phyloP scores from a whole-genome alignment of 2,888 invertebrate genomes.

The Nephrotoma appendiculata region DNA sequence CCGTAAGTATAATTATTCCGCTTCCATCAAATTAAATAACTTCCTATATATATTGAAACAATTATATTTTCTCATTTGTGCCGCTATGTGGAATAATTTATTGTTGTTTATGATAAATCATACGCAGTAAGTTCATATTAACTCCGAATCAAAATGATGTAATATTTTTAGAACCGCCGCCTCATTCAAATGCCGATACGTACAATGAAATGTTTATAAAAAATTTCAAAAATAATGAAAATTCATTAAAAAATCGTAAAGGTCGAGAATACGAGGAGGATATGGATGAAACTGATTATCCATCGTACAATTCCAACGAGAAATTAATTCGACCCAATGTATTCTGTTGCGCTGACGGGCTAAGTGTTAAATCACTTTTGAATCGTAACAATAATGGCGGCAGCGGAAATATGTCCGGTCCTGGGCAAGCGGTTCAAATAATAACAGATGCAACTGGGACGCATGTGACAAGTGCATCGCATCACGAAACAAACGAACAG shows the following conservation, averaged over 20 bases:
- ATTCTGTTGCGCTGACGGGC: constrained; percentile 25
- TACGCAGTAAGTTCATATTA: constrained; percentile 36
- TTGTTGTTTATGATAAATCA: neutral
- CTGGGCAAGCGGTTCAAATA: constrained; percentile 63
- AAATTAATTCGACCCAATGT: constrained; percentile 23
- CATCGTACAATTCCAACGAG: constrained; percentile 29
- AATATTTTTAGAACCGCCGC: constrained; percentile 14
- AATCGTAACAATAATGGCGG: constrained; percentile 10
- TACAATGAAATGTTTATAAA: constrained; percentile 37
- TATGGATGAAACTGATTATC: constrained; percentile 30
- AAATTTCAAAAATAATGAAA: constrained; percentile 24
- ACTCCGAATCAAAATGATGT: constrained; percentile 20
- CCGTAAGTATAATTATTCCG: constrained; percentile 28
- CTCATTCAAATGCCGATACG: neutral
- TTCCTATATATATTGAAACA: constrained; percentile 6
- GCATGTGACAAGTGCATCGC: constrained; percentile 20
- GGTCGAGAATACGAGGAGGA: constrained; percentile 17
- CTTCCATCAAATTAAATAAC: constrained; percentile 5
- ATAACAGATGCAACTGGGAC: constrained; percentile 37
- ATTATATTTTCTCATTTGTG: constrained; percentile 7
- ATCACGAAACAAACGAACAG: constrained; percentile 5
- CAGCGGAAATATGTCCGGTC: constrained; percentile 21
- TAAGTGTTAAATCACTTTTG: constrained; percentile 18
- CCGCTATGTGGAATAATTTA: constrained; percentile 12
- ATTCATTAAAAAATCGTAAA: constrained; percentile 2